These are phyloP conservation scores for Phragmatobia fuliginosa DNA, from an alignment of 2,888 invertebrate species.

Conservation along the genomic window DNA sequence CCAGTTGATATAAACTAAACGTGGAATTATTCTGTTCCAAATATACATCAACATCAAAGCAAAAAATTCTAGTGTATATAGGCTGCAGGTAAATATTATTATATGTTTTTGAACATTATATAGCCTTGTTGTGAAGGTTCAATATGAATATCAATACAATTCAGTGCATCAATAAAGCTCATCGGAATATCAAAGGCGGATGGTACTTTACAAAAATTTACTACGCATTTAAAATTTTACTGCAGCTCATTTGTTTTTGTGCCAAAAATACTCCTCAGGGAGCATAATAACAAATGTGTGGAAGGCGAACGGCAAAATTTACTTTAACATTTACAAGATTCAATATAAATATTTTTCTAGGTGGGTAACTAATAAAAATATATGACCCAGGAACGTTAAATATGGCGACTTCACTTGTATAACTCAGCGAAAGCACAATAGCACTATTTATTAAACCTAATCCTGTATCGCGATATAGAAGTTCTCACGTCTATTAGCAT, in stretches of 20 bases:
- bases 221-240: slow-evolving; percentile 61
- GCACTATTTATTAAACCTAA: too few relatives aligned
- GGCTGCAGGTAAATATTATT: not conserved
- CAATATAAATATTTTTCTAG: not conserved
- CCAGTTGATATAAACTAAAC: not conserved
- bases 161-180: slow-evolving; percentile 44
- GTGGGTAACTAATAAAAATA: too few relatives aligned
- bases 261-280: slow-evolving; percentile 65
- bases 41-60: not conserved
- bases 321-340: slow-evolving; percentile 20
- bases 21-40: not conserved
- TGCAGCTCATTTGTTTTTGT: slow-evolving; percentile 69
- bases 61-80: not conserved
- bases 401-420: too few relatives aligned
- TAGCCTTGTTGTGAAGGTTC: not conserved
- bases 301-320: slow-evolving; percentile 47
- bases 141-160: slow-evolving; percentile 34
- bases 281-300: slow-evolving; percentile 58
- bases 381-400: too few relatives aligned
- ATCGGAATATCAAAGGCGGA: slow-evolving; percentile 39
- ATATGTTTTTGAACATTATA: not conserved
- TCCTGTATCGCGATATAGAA: too few relatives aligned
- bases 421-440: too few relatives aligned
- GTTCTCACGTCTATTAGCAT: too few relatives aligned
- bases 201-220: slow-evolving; percentile 50